Evolutionary conservation across 2,797 vertebrate species (phyloP).

Genomic region (Sebastes matsubarae): DNA sequence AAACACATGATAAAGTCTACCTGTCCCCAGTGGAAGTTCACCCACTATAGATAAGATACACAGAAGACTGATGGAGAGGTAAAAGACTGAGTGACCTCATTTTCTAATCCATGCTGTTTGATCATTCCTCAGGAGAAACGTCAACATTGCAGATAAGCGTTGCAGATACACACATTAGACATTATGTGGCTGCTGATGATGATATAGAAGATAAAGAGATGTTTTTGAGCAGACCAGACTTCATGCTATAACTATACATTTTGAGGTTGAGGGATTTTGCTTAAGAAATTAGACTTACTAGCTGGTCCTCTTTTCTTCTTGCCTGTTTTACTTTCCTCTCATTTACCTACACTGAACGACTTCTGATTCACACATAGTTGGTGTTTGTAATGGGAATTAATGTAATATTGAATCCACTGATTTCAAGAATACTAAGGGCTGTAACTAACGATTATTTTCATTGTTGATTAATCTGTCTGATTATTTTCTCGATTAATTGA

Average conservation of each 20-base stretch:
- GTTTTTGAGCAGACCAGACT: neutral
- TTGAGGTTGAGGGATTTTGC: neutral
- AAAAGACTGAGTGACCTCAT: slow-evolving; percentile 45
- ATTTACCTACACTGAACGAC: accelerated
- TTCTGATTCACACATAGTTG: neutral
- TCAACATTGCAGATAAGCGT: slow-evolving; percentile 9
- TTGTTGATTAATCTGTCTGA: no score
- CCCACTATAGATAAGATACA: slow-evolving; percentile 46
- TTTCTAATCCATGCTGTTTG: slow-evolving; percentile 40
- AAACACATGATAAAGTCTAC: slow-evolving; percentile 60
- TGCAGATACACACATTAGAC: slow-evolving; percentile 4
- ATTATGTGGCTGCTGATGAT: neutral
- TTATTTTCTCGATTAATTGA: no score
- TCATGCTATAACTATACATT: neutral
- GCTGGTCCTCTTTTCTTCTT: neutral
- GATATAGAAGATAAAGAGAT: neutral
- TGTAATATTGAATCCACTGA: neutral
- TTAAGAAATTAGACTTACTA: neutral
- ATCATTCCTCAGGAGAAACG: slow-evolving; percentile 27
- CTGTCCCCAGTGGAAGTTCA: slow-evolving; percentile 17
- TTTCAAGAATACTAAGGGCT: neutral
- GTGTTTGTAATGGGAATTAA: neutral
- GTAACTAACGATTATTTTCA: no score
- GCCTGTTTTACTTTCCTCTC: neutral
- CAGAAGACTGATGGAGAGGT: neutral